Evolutionary conservation across 2,797 vertebrate species (phyloP).

Genomic region (Notolepis coatsorum): DNA sequence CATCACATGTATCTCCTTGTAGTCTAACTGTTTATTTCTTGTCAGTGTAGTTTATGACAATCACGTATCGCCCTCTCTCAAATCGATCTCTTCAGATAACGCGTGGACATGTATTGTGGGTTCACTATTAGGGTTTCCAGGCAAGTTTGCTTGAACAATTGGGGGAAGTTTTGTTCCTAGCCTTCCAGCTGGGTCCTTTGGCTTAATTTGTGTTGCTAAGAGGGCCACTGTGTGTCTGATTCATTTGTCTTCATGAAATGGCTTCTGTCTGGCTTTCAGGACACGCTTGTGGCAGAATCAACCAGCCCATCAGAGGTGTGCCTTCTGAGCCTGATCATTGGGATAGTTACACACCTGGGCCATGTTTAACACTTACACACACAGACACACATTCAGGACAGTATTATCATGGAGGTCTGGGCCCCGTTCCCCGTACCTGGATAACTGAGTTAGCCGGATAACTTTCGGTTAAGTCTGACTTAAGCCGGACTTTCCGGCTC

Average conservation of each 20-base stretch:
- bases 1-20: no score
- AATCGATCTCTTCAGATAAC: no score
- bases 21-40: no score
- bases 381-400: neutral
- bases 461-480: no score
- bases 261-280: conserved; percentile 20
- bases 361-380: neutral
- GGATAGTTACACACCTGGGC: conserved; percentile 31
- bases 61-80: no score
- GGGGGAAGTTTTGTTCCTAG: conserved; percentile 6
- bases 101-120: neutral
- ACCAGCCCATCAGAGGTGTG: conserved; percentile 23
- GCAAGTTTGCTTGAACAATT: neutral
- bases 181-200: conserved; percentile 38
- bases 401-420: no score
- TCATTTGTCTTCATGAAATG: conserved; percentile 48
- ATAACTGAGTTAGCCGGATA: no score
- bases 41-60: no score
- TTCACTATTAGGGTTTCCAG: neutral
- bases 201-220: conserved; percentile 33
- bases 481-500: no score
- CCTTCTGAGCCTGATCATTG: neutral
- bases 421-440: no score
- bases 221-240: conserved; percentile 22
- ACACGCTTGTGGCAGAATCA: conserved; percentile 34